Evolutionary conservation across 2,888 invertebrate species (phyloP).

Genomic region (Spodoptera picta): DNA sequence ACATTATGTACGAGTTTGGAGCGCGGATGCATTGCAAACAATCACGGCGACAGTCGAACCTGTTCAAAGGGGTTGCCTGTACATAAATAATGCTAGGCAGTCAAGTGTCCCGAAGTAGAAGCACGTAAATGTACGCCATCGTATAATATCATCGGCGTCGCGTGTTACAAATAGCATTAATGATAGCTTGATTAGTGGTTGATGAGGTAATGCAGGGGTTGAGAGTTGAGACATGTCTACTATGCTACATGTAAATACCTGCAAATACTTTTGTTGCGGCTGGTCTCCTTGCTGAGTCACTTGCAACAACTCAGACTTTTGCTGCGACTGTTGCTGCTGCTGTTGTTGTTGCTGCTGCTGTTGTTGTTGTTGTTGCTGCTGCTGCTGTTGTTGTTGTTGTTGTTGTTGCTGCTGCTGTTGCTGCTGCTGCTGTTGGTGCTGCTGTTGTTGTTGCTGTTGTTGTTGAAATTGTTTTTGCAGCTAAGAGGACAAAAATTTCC

Average conservation of each 20-base stretch:
- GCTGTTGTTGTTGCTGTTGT: slow-evolving; percentile 9
- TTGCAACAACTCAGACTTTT: slow-evolving; percentile 80
- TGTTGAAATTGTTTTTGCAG: slow-evolving; percentile 75
- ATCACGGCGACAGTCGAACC: too few relatives aligned
- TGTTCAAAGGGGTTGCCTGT: too few relatives aligned
- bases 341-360: slow-evolving; percentile 77
- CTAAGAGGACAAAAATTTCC: slow-evolving; percentile 52
- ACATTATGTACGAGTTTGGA: too few relatives aligned
- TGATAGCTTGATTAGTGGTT: too few relatives aligned
- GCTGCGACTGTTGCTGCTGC: slow-evolving; percentile 72
- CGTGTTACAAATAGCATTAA: too few relatives aligned
- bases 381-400: slow-evolving; percentile 72
- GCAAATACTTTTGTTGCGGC: slow-evolving; percentile 83
- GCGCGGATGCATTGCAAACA: too few relatives aligned
- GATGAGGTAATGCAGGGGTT: background rate
- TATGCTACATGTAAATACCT: slow-evolving; percentile 63
- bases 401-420: slow-evolving; percentile 72
- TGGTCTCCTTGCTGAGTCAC: slow-evolving; percentile 71
- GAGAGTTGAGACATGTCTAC: too few relatives aligned
- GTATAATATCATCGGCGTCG: too few relatives aligned
- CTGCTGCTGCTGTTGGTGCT: slow-evolving; percentile 24
- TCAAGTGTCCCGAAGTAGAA: too few relatives aligned
- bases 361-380: slow-evolving; percentile 79
- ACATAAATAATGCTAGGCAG: too few relatives aligned
- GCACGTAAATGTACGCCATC: too few relatives aligned